phyloP scores from a whole-genome alignment of 2,113 vertebrate species.

The Cettia cetti region DNA sequence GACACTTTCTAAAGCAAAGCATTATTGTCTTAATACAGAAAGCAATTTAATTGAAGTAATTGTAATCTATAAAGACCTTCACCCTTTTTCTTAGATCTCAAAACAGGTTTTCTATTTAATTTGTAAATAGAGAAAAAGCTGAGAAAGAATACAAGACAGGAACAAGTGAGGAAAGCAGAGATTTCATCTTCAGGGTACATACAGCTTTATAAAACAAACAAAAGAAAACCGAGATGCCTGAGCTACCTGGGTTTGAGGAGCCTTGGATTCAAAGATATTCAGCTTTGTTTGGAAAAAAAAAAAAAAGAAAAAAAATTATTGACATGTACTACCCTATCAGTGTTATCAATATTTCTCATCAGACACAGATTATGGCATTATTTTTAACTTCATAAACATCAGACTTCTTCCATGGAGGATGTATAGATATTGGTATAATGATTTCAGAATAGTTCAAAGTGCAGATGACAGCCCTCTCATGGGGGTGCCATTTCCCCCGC shows the following conservation, averaged over 20 bases:
- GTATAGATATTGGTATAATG: neutral
- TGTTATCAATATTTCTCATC: neutral
- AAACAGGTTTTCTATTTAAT: neutral
- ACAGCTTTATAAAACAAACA: neutral
- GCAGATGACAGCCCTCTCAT: no score
- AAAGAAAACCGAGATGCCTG: neutral
- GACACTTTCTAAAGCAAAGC: neutral
- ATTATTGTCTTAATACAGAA: neutral
- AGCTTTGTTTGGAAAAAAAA: neutral
- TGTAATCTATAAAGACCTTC: neutral
- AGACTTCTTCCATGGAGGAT: neutral
- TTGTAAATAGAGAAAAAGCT: neutral
- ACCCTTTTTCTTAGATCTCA: neutral
- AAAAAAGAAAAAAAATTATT: neutral
- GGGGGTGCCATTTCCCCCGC: accelerated
- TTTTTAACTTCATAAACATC: neutral
- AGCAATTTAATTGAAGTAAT: neutral
- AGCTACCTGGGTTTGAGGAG: neutral
- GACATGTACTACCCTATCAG: neutral
- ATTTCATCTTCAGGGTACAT: neutral
- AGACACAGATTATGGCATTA: neutral
- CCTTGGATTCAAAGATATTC: neutral
- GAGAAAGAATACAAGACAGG: neutral
- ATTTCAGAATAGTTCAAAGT: neutral
- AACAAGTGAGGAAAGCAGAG: neutral